Evolutionary conservation across 2,888 invertebrate genomes (phyloP), one percentile per base, ranked within the genome.

Genomic region (Panzeria rudis): DNA sequence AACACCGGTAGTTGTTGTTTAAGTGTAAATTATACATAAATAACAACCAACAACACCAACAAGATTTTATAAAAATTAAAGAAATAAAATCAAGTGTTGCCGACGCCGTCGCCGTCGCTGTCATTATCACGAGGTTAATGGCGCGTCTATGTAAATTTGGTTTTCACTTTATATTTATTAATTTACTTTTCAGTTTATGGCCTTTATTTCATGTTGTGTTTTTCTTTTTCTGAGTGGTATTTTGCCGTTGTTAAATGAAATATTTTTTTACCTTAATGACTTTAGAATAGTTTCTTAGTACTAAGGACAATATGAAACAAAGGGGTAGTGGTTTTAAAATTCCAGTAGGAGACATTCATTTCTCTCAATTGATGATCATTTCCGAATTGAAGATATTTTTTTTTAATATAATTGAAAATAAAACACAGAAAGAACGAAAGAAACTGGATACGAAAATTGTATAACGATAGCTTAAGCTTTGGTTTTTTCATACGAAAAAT

Each of bases 41-140:
- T 56, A 72, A 75, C 44, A 73, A 71, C 68, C 15, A 76, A 38
- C 29, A 44, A 8, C 23, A 68, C 38, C 11, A 59, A 56, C 35
- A 41, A 52, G 17, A 47, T 38, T 61, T 62, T 29, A 54, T 54
- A 54, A 64, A 44, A 64, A 50, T 29, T 0, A 68, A 44, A 52
- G 23, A 32, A 78, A 69, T 9, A 59, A 56, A 52, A 79, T 62
- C 35, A 81, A 69, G 72, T 77, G 76, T 69, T 66, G 81, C 59
- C 82, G 82, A 73, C 82, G 71, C 72, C 82, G 50, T 13, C 80
- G 82, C 75, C 82, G 75, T 79, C 82, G 50, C 84, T 73, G 81
- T 85, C 82, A 85, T 82, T 82, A 85, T 71, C 75, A 79, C 59
- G 71, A 54, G 78, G 82, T 85, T 85, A 85, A 78, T 75, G 85